Evolutionary conservation across 2,888 invertebrate genomes (phyloP).

Genomic region (Dryobotodes eremita): DNA sequence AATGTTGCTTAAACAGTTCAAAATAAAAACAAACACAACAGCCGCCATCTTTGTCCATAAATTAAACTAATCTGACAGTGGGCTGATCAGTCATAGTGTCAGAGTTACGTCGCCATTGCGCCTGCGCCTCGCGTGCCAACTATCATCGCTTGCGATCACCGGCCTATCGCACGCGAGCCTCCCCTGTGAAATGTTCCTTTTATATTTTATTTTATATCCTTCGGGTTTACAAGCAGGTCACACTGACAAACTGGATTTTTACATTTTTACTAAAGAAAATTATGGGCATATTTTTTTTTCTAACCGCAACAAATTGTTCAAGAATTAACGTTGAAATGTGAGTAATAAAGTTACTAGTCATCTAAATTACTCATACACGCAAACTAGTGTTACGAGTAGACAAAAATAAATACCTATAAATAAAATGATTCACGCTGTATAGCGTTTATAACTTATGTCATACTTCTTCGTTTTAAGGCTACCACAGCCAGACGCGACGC

Average conservation of each 20-base stretch:
- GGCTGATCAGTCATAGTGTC: conserved; percentile 66
- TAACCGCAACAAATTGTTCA: not conserved
- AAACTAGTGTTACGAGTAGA: conserved; percentile 2
- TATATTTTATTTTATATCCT: conserved; percentile 65
- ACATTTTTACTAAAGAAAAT: conserved; percentile 21
- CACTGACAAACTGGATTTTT: conserved; percentile 27
- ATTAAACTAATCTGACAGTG: conserved; percentile 65
- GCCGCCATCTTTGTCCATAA: conserved; percentile 55
- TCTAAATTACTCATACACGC: conserved; percentile 12
- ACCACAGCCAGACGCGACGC: no score
- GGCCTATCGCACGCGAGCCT: conserved; percentile 74
- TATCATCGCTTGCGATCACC: conserved; percentile 66
- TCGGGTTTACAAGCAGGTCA: conserved; percentile 61
- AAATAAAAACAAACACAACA: conserved; percentile 40
- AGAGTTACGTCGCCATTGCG: conserved; percentile 55
- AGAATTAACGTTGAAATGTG: conserved; percentile 27
- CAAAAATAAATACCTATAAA: not conserved
- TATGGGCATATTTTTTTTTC: conserved; percentile 14
- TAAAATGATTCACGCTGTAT: conserved; percentile 22
- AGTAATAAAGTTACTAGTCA: conserved; percentile 34
- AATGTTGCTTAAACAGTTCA: conserved; percentile 14
- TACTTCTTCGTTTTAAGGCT: not conserved
- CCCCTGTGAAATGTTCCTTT: conserved; percentile 57
- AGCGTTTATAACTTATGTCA: not conserved
- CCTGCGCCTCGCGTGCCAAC: conserved; percentile 77